These are phyloP conservation scores for Brachystomella parvula DNA, from an alignment of 1,140 invertebrate species.

Conservation along the genomic window DNA sequence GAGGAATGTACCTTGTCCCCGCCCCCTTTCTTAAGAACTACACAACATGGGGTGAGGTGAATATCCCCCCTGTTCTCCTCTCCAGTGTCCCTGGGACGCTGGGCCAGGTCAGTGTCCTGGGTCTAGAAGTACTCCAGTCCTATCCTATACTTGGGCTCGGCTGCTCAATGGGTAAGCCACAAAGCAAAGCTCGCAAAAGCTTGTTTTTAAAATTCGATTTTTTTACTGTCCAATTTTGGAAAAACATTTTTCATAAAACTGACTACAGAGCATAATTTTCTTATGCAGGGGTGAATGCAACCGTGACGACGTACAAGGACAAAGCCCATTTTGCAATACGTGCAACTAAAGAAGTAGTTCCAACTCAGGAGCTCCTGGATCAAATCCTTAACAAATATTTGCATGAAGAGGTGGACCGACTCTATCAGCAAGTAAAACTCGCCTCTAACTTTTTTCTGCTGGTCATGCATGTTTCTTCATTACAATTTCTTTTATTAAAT, in stretches of 20 bases:
- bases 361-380: constrained; percentile 32
- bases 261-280: too few relatives aligned
- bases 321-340: constrained; percentile 30
- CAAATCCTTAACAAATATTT: constrained; percentile 31
- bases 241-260: neutral
- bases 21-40: constrained; percentile 27
- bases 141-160: constrained; percentile 32
- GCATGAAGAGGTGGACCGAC: constrained; percentile 32
- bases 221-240: neutral
- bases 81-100: constrained; percentile 35
- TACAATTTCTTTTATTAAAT: neutral
- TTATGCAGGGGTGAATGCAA: constrained; percentile 33
- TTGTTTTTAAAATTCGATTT: neutral
- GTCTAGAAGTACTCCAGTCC: constrained; percentile 24
- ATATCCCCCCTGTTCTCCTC: constrained; percentile 33
- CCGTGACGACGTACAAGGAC: constrained; percentile 32
- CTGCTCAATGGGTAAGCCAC: constrained; percentile 30
- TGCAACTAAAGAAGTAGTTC: constrained; percentile 35
- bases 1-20: constrained; percentile 31
- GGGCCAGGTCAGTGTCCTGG: constrained; percentile 21
- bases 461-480: neutral
- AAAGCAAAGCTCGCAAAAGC: neutral
- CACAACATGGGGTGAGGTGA: constrained; percentile 34
- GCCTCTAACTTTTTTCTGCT: neutral
- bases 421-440: constrained; percentile 35